Evolutionary conservation across 2,113 vertebrate species (phyloP).

Genomic region (Leucosticte australis): DNA sequence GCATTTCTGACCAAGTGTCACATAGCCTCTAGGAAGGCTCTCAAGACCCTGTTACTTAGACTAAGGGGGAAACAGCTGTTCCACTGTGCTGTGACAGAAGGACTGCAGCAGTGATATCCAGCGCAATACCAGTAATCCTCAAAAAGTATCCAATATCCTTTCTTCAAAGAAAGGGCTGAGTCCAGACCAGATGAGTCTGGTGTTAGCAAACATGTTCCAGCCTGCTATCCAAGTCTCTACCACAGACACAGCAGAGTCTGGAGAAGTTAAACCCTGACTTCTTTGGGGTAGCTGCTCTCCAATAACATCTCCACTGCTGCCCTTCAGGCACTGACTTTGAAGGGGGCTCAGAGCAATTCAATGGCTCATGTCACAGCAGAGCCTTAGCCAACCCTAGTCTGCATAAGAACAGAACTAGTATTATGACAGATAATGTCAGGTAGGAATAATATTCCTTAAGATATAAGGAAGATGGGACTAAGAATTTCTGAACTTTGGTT

Average conservation of each 20-base stretch:
- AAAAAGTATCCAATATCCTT: neutral
- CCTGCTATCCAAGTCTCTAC: neutral
- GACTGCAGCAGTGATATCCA: neutral
- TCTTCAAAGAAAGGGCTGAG: neutral
- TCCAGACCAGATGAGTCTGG: neutral
- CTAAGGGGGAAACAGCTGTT: neutral
- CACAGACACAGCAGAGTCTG: neutral
- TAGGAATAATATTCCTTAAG: neutral
- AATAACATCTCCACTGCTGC: neutral
- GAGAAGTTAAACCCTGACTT: neutral
- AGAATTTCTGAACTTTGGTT: neutral
- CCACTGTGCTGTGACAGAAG: neutral
- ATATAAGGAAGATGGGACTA: neutral
- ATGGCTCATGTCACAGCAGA: neutral
- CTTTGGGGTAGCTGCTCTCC: neutral
- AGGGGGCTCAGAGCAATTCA: neutral
- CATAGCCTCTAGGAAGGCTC: neutral
- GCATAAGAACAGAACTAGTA: neutral
- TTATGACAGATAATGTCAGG: neutral
- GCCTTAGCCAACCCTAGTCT: neutral
- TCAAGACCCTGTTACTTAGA: neutral
- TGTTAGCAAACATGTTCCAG: neutral
- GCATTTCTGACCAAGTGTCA: neutral
- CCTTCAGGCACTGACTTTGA: neutral
- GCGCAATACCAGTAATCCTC: neutral